phyloP scores from a whole-genome alignment of 2,113 vertebrate species.

The Mustelus asterias region DNA sequence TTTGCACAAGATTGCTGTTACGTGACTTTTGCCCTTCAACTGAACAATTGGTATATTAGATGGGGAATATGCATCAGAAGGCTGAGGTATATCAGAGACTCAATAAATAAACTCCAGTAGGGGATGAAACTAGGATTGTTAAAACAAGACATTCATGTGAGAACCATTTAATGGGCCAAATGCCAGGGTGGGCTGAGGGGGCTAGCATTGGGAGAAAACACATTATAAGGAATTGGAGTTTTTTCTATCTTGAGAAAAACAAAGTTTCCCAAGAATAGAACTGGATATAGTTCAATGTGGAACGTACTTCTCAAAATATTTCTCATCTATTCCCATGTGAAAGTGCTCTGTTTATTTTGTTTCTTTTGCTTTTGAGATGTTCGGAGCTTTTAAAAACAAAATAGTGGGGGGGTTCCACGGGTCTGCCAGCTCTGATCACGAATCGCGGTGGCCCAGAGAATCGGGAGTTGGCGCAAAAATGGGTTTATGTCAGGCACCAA shows the following conservation, averaged over 20 bases:
- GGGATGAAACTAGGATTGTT: background rate
- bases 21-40: background rate
- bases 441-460: too few species aligned
- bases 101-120: background rate
- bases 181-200: background rate
- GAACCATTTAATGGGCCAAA: background rate
- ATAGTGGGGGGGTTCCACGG: too few species aligned
- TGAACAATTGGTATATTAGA: background rate
- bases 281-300: background rate
- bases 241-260: background rate
- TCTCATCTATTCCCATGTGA: conserved; percentile 39
- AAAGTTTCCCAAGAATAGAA: conserved; percentile 14
- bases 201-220: background rate
- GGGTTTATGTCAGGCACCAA: too few species aligned
- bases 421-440: too few species aligned
- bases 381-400: background rate
- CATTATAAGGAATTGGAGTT: background rate
- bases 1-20: background rate
- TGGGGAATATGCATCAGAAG: background rate
- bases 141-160: background rate
- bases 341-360: background rate
- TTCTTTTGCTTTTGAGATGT: background rate
- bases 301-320: background rate
- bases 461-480: too few species aligned
- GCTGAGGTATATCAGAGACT: background rate